phyloP scores from a whole-genome alignment of 2,113 vertebrate species.

The Hippolais icterina region DNA sequence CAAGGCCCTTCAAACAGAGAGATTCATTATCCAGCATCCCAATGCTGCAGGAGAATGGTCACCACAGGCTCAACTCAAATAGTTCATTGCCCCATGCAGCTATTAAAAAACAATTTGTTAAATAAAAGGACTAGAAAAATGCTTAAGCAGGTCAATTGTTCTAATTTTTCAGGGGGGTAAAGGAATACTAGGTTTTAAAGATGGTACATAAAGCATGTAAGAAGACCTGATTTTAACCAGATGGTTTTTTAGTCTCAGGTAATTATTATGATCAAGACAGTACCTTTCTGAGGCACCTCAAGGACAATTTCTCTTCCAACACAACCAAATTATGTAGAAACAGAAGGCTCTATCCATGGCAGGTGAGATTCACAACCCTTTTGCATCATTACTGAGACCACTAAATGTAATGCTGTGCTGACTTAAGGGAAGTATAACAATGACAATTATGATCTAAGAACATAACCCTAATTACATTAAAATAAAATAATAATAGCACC shows the following conservation, averaged over 20 bases:
- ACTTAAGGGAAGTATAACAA: constrained; percentile 41
- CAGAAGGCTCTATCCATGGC: background rate
- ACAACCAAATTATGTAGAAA: constrained; percentile 10
- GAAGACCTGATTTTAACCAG: constrained; percentile 44
- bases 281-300: constrained; percentile 35
- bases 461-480: constrained; percentile 48
- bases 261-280: constrained; percentile 40
- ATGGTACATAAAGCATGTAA: background rate
- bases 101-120: constrained; percentile 49
- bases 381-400: background rate
- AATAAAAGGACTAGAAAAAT: constrained; percentile 2
- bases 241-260: constrained; percentile 38
- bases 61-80: background rate
- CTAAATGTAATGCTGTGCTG: constrained; percentile 20
- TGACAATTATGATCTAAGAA: constrained; percentile 49
- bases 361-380: constrained; percentile 30
- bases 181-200: background rate
- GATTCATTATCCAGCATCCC: background rate
- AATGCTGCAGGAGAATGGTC: background rate
- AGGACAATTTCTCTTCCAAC: constrained; percentile 37
- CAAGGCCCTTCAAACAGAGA: background rate
- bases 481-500: constrained; percentile 48
- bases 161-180: background rate
- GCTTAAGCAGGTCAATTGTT: constrained; percentile 3
- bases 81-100: background rate